A percentile compares a stretch with the other conserved stretches of the same genome.
Conservation (phyloP, 2,797 vertebrate species). For the Oreortyx pictus region DNA sequence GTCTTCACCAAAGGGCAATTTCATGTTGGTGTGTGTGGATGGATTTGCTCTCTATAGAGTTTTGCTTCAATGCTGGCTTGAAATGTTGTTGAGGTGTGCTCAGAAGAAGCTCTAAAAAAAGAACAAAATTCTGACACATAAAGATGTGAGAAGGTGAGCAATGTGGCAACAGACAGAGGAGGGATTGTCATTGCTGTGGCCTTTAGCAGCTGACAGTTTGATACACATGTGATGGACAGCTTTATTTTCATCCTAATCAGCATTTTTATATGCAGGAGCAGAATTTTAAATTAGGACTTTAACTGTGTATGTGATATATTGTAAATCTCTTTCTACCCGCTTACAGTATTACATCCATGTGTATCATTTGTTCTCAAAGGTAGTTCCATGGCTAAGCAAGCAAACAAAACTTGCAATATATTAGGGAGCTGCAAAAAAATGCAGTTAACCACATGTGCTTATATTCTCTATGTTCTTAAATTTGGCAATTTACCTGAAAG, state of each 20-base stretch:
- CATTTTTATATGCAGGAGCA: slow-evolving; percentile 44
- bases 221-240: slow-evolving; percentile 46
- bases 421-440: not conserved
- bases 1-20: not conserved
- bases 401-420: not conserved
- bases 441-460: not conserved
- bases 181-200: slow-evolving; percentile 54
- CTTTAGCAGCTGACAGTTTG: slow-evolving; percentile 48
- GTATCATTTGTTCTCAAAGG: slow-evolving; percentile 13
- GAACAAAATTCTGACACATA: not conserved
- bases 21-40: not conserved
- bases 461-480: not conserved
- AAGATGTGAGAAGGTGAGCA: not conserved
- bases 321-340: slow-evolving; percentile 23
- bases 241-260: slow-evolving; percentile 8
- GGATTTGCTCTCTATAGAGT: not conserved
- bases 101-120: not conserved
- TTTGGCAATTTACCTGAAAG: not conserved
- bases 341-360: not conserved
- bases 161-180: slow-evolving; percentile 31
- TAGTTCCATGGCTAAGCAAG: slow-evolving; percentile 33
- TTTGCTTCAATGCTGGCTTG: not conserved
- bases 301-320: slow-evolving; percentile 36
- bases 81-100: not conserved
- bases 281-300: slow-evolving; percentile 54